phyloP scores from a whole-genome alignment of 2,888 invertebrate species.

The Andrena bicolor region DNA sequence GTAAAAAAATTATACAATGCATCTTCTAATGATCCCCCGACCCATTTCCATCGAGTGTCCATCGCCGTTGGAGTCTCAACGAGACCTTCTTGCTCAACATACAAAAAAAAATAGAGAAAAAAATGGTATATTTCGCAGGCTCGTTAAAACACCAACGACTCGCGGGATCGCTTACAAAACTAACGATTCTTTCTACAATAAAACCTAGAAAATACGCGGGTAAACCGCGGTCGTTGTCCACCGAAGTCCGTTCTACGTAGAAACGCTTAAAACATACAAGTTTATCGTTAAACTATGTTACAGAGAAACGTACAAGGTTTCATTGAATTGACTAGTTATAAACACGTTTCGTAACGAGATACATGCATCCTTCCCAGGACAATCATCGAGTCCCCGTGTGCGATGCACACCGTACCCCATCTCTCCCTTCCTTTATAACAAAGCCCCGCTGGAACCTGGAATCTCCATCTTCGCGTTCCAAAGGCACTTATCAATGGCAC shows the following conservation, averaged over 20 bases:
- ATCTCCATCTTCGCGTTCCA: slow-evolving; percentile 3
- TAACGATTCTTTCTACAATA: slow-evolving; percentile 32
- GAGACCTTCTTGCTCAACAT: not conserved
- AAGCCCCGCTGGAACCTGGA: slow-evolving; percentile 32
- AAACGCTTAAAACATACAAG: slow-evolving; percentile 58
- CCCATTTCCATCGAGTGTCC: not conserved
- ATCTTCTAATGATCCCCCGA: slow-evolving; percentile 8
- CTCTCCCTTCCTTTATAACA: not conserved
- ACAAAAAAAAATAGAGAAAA: not conserved
- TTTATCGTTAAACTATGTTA: slow-evolving; percentile 66
- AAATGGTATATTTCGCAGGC: not conserved
- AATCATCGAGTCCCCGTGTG: not conserved
- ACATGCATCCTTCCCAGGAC: slow-evolving; percentile 52
- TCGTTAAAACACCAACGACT: slow-evolving; percentile 18
- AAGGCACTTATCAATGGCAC: slow-evolving; percentile 62
- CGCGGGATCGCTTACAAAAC: slow-evolving; percentile 1
- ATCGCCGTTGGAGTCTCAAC: not conserved
- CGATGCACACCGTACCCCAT: not conserved
- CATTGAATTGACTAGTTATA: slow-evolving; percentile 81
- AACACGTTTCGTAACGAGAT: slow-evolving; percentile 73
- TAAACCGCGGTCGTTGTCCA: slow-evolving; percentile 36
- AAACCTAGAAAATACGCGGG: slow-evolving; percentile 42
- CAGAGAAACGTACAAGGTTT: slow-evolving; percentile 69
- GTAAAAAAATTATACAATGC: slow-evolving; percentile 33
- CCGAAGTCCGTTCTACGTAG: slow-evolving; percentile 46